Conservation (phyloP, 2,797 vertebrate genomes). For the Falco berigora region DNA sequence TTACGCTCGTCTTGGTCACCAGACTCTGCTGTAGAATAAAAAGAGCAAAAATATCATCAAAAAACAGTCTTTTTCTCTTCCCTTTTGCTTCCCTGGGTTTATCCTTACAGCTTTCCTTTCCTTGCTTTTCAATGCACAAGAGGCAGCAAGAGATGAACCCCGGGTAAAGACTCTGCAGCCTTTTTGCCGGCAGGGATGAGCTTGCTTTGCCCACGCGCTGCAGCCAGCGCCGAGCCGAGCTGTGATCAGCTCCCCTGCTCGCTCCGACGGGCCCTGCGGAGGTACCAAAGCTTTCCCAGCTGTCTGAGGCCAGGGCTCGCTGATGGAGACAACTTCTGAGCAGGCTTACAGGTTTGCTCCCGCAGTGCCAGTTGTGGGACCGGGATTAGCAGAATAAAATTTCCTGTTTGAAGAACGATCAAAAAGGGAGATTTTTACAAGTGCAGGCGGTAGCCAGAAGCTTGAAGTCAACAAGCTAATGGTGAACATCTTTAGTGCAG, state of each 20-base stretch:
- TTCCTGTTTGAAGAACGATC: neutral
- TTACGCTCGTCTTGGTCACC: conserved; percentile 91
- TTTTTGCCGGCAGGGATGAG: neutral
- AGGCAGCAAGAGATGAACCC: neutral
- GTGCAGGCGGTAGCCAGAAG: neutral
- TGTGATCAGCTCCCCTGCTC: neutral
- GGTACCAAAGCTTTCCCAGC: neutral
- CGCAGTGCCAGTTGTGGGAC: neutral
- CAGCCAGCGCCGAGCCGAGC: neutral
- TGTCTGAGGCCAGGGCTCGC: neutral
- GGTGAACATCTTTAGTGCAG: neutral
- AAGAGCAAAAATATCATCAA: neutral
- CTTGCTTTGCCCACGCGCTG: neutral
- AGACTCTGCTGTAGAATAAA: conserved; percentile 81
- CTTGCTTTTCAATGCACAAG: neutral
- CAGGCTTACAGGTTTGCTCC: neutral
- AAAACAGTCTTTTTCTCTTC: neutral
- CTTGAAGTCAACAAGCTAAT: neutral
- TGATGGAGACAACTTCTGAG: neutral
- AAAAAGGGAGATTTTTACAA: neutral
- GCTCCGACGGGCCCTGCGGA: neutral
- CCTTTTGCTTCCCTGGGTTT: neutral
- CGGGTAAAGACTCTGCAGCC: neutral
- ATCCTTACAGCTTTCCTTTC: neutral
- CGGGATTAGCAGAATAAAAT: neutral